Base-by-base conservation (phyloP, 2,113 vertebrate genomes). In the Phylloscopus trochilus region DNA sequence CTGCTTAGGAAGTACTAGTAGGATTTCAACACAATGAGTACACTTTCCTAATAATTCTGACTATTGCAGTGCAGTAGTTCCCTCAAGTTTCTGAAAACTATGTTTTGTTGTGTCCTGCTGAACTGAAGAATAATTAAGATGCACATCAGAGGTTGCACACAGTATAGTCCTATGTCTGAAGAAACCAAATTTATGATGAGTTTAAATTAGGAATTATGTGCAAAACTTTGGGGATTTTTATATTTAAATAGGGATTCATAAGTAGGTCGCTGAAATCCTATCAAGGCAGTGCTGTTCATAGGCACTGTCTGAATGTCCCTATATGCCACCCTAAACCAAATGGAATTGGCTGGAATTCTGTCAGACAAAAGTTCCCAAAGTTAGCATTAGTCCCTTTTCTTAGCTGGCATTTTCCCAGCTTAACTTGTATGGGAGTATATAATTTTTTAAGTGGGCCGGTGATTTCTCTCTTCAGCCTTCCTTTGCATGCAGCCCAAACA, bases 211-310 rank as follows among this genome's bases (percentile, higher is more conserved):
- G 15, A 60, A 33, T 20, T 13, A 17, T 10, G 22, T 13, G 2
- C 52, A 31, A 23, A 76, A 60, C 16, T 26, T 59, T 1, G 2
- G 2, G 0, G 1, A 1, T 33, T 87, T 86, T 7, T 26, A 23
- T 47, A 37, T 60, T 86, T 52, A 56, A 73, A 20, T 30, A 22
- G 13, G 9, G 19, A 64, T 7, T 31, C 31, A 7, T 27, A 37
- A 24, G 6, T 18, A 51, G 55, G n/a, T 55, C 21, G 19, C 30
- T 53, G 46, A 76, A 66, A 47, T 68, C 46, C 49, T 77, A 7
- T 52, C 24, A 16, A 44, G 47, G 17, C 15, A 33, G 11, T 63
- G 30, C 15, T 68, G 6, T 55, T 59, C 33, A 7, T 4, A n/a
- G 30, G 46, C 30, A n/a, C 21, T 7, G 5, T 70, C 18, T 14